Conservation (phyloP, 2,113 vertebrate genomes). For the Epinephelus moara region DNA sequence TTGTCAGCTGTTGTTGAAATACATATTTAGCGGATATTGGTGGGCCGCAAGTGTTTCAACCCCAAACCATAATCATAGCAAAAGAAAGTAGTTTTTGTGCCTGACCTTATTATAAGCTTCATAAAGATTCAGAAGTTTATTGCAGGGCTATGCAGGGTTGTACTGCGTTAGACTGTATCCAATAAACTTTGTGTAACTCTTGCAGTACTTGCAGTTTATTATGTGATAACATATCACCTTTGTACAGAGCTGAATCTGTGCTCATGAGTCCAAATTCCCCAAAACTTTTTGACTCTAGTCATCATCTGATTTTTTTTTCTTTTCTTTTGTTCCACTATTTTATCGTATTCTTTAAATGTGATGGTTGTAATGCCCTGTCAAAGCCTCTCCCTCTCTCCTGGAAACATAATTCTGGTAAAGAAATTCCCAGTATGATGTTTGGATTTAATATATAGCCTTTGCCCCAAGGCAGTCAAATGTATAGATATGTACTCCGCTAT, state of each 20-base stretch:
- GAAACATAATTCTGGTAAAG: neutral
- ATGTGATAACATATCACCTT: neutral
- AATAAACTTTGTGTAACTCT: neutral
- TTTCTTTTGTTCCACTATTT: neutral
- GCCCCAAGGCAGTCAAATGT: neutral
- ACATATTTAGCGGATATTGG: too few relatives aligned
- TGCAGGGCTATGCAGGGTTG: neutral
- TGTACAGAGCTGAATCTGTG: neutral
- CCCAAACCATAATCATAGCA: too few relatives aligned
- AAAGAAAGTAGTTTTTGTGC: too few relatives aligned
- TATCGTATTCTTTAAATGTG: neutral
- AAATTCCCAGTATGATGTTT: neutral
- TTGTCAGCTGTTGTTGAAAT: too few relatives aligned
- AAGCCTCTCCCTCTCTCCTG: neutral
- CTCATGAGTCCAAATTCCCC: too few relatives aligned
- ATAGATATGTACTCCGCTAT: neutral
- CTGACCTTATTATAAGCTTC: too few relatives aligned
- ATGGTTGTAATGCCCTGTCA: neutral
- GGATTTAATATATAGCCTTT: neutral
- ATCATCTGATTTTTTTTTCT: neutral
- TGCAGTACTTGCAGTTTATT: neutral
- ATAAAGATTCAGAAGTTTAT: too few relatives aligned
- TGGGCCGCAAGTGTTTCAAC: too few relatives aligned
- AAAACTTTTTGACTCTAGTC: too few relatives aligned
- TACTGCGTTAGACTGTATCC: neutral